Evolutionary conservation across 2,113 vertebrate species (phyloP), one percentile per base, ranked within the genome.

Genomic region (Xiphias gladius): DNA sequence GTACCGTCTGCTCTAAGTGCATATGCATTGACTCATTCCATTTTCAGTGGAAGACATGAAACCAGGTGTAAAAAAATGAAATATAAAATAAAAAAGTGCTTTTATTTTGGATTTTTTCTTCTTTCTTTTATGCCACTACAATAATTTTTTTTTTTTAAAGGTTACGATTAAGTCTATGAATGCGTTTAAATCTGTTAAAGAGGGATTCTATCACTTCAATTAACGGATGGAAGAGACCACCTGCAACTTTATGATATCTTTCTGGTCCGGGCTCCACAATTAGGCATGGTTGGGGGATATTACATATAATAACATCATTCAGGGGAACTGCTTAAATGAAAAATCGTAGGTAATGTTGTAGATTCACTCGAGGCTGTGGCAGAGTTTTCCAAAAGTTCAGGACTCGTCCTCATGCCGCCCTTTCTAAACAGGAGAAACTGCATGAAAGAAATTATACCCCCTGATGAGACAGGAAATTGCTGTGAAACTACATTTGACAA

Each of bases 401-500:
- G 37, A 30, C 30, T 46, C 37, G 35, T 57, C 26, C 20, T 69
- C 41, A 39, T 9, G 5, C 19, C 55, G 20, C 32, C 37, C 41
- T 17, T 9, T 22, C 20, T 26, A 39, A 62, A 68, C 10, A 16
- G 55, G 32, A 28, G 50, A 64, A 43, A 8, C 32, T 26, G 17
- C 19, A 50, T 16, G 72, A 71, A 24, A 68, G 66, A 30, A 84
- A 62, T 48, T 8, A 43, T 58, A 62, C 67, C 78, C 63, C 73
- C 73, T 73, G 80, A 41, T 22, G 30, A 82, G 75, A 58, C 63
- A 70, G 67, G 79, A 77, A 72, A 70, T 37, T 50, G 59, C 63
- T 77, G 69, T 75, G 73, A 73, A 88, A 83, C 76, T 70, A 69
- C 68, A 65, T 79, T 52, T 79, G 73, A 81, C 87, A 81, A 11